A percentile compares a stretch with the other conserved stretches of the same genome.
phyloP scores from a whole-genome alignment of 2,888 invertebrate species.

The Mythimna albipuncta region DNA sequence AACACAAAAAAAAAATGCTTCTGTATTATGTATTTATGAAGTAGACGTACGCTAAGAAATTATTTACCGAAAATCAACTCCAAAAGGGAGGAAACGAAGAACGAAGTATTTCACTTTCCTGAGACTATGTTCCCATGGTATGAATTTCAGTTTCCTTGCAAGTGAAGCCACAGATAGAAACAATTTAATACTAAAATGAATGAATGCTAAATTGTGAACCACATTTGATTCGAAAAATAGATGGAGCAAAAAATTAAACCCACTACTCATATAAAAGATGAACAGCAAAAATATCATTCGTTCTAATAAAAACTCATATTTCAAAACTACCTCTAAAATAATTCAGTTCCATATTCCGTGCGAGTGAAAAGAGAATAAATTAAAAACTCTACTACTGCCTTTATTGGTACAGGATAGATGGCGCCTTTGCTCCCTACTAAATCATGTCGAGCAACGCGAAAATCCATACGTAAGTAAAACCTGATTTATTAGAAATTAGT shows the following conservation, averaged over 20 bases:
- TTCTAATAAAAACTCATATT: slow-evolving; percentile 18
- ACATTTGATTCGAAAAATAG: too few relatives aligned
- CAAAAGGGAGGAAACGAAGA: too few relatives aligned
- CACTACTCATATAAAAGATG: neutral
- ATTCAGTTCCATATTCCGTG: slow-evolving; percentile 52
- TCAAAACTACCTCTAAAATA: slow-evolving; percentile 55
- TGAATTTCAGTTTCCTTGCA: too few relatives aligned
- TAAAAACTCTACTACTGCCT: slow-evolving; percentile 63
- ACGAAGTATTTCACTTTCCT: too few relatives aligned
- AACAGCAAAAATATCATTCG: neutral
- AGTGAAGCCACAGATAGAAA: too few relatives aligned
- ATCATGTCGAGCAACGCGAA: slow-evolving; percentile 67
- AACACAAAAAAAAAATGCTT: too few relatives aligned
- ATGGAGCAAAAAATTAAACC: neutral
- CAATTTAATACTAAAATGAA: too few relatives aligned
- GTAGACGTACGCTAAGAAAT: too few relatives aligned
- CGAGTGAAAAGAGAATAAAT: slow-evolving; percentile 61
- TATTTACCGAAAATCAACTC: too few relatives aligned
- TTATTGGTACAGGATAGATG: slow-evolving; percentile 69
- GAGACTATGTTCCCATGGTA: too few relatives aligned
- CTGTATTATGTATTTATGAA: too few relatives aligned
- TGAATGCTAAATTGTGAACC: too few relatives aligned
- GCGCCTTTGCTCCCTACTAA: slow-evolving; percentile 59
- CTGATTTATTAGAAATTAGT: slow-evolving; percentile 75
- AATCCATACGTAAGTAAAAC: slow-evolving; percentile 74